Base-by-base conservation (phyloP, 30 jellyfish, hydroid and myxozoan species). In the Aurelia aurita region DNA sequence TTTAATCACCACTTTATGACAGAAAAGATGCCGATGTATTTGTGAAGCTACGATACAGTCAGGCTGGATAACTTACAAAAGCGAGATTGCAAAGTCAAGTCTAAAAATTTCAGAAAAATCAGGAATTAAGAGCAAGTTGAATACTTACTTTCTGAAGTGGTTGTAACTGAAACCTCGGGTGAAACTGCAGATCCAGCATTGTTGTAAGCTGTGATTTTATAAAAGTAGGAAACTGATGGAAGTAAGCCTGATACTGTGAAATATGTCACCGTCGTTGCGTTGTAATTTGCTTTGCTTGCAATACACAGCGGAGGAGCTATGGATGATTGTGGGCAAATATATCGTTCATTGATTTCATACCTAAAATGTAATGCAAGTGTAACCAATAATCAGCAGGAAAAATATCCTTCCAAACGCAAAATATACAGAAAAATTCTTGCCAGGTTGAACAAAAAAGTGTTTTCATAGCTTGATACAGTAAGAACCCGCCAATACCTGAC, bases 241-340 rank as follows among this genome's bases (percentile, higher is more conserved):
- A 55, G 75, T n/a, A 95, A 87, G 57, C 88, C 87, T 0, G 91
- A 72, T 10, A 84, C 85, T 5, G 80, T 78, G 86, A 2, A 53
- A 25, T 43, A 26, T 26, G 84, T 84, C 31, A 6, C 9, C 13
- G 55, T 27, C 27, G 92, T 81, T 19, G 88, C 82, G 51, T 81
- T 80, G 75, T 34, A 70, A 16, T 29, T 29, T 23, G 22, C 64
- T 10, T 44, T n/a, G 3, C 53, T 27, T 16, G 87, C 72, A 15
- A 21, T 54, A 45, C 93, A 80, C 58, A 91, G 57, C 35, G 71
- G 74, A 1, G 89, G 77, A 20, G 97, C 98, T 43, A 80, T 47
- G 26, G 97, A 70, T 22, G 80, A 79, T 79, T 95, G 99, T 25
- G 99, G 99, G 62, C 99, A 95, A 19, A 54, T 49, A 53, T 45